Evolutionary conservation across 2,888 invertebrate species (phyloP).

Genomic region (Drosophila setosimentum): DNA sequence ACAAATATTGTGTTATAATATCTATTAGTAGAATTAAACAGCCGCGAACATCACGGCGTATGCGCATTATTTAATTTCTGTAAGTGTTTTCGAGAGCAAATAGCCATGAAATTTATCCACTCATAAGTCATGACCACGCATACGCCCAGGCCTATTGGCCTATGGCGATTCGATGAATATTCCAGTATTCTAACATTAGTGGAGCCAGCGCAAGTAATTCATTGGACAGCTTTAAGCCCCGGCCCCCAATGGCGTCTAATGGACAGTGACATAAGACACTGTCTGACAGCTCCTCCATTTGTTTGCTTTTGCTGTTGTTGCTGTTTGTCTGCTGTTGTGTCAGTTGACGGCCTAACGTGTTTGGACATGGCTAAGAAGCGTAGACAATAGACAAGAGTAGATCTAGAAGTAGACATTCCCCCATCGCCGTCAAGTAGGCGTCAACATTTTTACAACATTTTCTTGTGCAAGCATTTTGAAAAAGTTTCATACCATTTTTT

Average conservation of each 20-base stretch:
- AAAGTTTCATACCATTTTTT: constrained; percentile 53
- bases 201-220: constrained; percentile 49
- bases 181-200: constrained; percentile 34
- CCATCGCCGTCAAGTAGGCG: constrained; percentile 58
- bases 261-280: constrained; percentile 76
- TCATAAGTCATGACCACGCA: constrained; percentile 28
- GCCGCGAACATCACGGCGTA: constrained; percentile 60
- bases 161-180: constrained; percentile 51
- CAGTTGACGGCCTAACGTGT: constrained; percentile 70
- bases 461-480: constrained; percentile 22
- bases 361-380: constrained; percentile 69
- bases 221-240: constrained; percentile 57
- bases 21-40: constrained; percentile 76
- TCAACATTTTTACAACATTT: constrained; percentile 53
- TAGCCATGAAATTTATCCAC: constrained; percentile 57
- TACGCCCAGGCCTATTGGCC: constrained; percentile 4
- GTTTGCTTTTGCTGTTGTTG: constrained; percentile 38
- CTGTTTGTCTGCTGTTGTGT: constrained; percentile 40
- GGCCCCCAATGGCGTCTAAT: constrained; percentile 53
- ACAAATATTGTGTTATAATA: constrained; percentile 80
- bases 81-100: constrained; percentile 66
- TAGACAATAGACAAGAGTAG: constrained; percentile 44
- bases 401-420: constrained; percentile 14
- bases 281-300: constrained; percentile 58
- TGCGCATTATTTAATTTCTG: constrained; percentile 76